Percentiles rank a stretch among this genome's conserved stretches.
These are phyloP conservation scores for Daphoenositta chrysoptera DNA, from an alignment of 2,113 vertebrate species.

Conservation along the genomic window DNA sequence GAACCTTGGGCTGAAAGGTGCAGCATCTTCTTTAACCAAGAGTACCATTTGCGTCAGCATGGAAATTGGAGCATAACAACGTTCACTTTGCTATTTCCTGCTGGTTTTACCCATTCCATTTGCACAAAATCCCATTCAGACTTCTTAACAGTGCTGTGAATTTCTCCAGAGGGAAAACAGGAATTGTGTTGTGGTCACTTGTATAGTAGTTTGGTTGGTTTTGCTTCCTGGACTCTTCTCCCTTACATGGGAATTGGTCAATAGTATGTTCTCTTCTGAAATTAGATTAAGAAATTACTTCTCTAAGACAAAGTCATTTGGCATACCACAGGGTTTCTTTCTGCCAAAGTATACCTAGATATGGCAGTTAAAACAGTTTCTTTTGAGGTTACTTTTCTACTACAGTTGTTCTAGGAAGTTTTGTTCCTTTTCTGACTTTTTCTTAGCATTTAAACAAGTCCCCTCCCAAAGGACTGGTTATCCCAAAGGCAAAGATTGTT, in stretches of 20 bases:
- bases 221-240: background rate
- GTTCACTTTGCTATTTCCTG: background rate
- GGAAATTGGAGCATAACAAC: background rate
- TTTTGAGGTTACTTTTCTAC: background rate
- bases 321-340: background rate
- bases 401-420: background rate
- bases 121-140: background rate
- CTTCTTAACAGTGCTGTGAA: background rate
- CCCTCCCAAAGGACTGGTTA: background rate
- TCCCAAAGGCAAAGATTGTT: background rate
- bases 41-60: background rate
- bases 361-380: background rate
- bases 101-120: background rate
- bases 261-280: background rate
- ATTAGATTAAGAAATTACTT: slow-evolving; percentile 7
- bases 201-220: background rate
- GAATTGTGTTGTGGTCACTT: background rate
- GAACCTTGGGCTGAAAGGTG: background rate
- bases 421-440: background rate
- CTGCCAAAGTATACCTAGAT: background rate
- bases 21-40: background rate
- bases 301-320: background rate
- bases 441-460: background rate
- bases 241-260: background rate
- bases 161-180: background rate